Evolutionary conservation across 2,113 vertebrate genomes (phyloP), one percentile per base, ranked within the genome.

Genomic region (Mohoua ochrocephala): DNA sequence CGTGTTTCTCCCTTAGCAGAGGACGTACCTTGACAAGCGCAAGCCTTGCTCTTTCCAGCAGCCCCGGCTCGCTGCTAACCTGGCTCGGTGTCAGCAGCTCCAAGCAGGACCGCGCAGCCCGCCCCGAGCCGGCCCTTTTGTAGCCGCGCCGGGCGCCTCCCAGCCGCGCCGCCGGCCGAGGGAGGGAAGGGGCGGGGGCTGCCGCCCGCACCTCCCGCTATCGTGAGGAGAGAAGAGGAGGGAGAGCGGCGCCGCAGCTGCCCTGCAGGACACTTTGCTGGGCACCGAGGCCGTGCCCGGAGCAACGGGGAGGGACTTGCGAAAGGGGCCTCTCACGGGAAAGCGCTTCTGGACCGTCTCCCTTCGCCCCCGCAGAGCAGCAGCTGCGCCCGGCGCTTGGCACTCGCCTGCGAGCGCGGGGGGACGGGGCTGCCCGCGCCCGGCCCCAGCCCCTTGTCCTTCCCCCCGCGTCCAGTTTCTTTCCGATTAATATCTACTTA

Each of bases 81-180:
- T 0, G 0, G 13, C 2, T 1, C 9, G 2, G 1, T 0, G 5
- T 2, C 16, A 0, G 6, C 61, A 4, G 4, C 85, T 2, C 9
- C 13, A 1, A 0, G 0, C n/a, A 11, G 11, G 7, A 3, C 10
- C 0, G 8, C 14, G 0, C 18, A 1, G 6, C 41, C 9, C 2
- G 19, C 4, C 4, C 45, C 31, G 35, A 1, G 33, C 44, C n/a
- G 24, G 4, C 42, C 13, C 81, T 92, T 94, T 95, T 92, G 42
- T 93, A 90, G 13, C 61, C 24, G 49, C 3, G n/a, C 68, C 53
- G 49, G 50, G 90, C 80, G 0, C 95, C 95, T 61, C 94, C 93
- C 91, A 37, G 63, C 31, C 39, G 35, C 75, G 7, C 16, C 10
- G 11, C 49, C 9, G 18, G n/a, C 53, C 20, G 26, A 9, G 15